Base-by-base conservation (phyloP, 2,797 vertebrate genomes). In the Sebastolobus altivelis region DNA sequence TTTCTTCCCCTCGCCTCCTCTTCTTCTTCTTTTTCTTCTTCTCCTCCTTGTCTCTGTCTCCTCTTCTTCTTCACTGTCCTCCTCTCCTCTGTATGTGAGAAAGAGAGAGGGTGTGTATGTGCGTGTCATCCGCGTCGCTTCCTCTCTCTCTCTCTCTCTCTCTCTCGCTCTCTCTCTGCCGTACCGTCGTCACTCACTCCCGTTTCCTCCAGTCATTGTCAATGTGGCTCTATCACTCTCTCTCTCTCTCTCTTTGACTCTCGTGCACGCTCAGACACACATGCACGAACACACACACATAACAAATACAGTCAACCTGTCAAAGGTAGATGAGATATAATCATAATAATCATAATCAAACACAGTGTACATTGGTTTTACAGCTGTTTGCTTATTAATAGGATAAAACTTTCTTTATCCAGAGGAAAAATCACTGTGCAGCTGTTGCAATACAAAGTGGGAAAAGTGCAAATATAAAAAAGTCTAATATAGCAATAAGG, bases 71-170 rank as follows among this genome's bases (percentile, higher is more conserved):
- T 78, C 83, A 8, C 81, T 61, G 87, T 69, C 77, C 83, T 81
- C 85, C 80, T 85, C 83, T 87, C 81, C 78, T 79, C 81, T 67
- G 80, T 80, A 18, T 87, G 82, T 83, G 85, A 81, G 87, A 65
- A 25, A 75, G 55, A 75, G 43, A 72, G 81, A 80, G 88, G 71
- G 73, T 79, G 89, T 82, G 88, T 82, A 8, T 78, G 88, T 77
- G 87, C 54, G 63, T 82, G 75, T 87, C 84, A 86, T 83, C 58
- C 68, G 58, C 83, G 60, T 78, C 87, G 77, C 80, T 77, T 46
- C 74, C 77, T 69, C 46, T 11, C 80, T 60, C 74, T 49, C 74
- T 22, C 68, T 31, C 54, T 16, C 31, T 25, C 25, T 58, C 55
- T 54, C 52, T 14, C 54, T 29, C 25, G 8, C 27, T 31, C 27